Evolutionary conservation across 1,140 invertebrate genomes (phyloP).

Genomic region (Drosophila tropicalis): DNA sequence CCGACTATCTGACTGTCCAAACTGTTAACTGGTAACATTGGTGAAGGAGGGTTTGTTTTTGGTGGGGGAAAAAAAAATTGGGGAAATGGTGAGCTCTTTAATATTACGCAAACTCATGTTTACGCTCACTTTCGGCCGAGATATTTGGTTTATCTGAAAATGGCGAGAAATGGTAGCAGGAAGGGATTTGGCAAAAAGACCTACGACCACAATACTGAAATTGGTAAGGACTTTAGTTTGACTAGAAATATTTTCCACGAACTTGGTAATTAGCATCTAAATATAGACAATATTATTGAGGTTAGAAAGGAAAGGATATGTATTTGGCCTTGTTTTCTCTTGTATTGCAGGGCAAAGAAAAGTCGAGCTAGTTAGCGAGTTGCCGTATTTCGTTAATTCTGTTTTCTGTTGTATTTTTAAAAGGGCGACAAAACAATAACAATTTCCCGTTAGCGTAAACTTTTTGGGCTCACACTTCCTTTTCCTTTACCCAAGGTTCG

Average conservation of each 20-base stretch:
- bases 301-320: too few relatives aligned
- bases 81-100: constrained; percentile 48
- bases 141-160: constrained; percentile 4
- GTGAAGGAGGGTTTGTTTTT: background rate
- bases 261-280: too few relatives aligned
- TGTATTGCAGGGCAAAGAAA: constrained; percentile 6
- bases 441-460: constrained; percentile 65
- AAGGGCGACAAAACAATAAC: constrained; percentile 70
- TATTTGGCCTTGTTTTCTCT: background rate
- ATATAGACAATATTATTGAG: too few relatives aligned
- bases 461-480: constrained; percentile 61
- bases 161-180: too few relatives aligned
- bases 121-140: constrained; percentile 27
- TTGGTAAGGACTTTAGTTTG: too few relatives aligned
- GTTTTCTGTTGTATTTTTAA: constrained; percentile 38
- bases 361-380: too few relatives aligned
- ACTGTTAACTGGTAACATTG: background rate
- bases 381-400: background rate
- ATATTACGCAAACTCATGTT: constrained; percentile 42
- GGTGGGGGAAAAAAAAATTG: constrained; percentile 3
- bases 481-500: constrained; percentile 15
- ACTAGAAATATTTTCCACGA: too few relatives aligned
- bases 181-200: background rate
- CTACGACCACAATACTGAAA: too few relatives aligned
- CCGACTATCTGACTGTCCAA: background rate